Evolutionary conservation across 2,113 vertebrate species (phyloP), one percentile per base, ranked within the genome.

Genomic region (Cebidichthys violaceus): DNA sequence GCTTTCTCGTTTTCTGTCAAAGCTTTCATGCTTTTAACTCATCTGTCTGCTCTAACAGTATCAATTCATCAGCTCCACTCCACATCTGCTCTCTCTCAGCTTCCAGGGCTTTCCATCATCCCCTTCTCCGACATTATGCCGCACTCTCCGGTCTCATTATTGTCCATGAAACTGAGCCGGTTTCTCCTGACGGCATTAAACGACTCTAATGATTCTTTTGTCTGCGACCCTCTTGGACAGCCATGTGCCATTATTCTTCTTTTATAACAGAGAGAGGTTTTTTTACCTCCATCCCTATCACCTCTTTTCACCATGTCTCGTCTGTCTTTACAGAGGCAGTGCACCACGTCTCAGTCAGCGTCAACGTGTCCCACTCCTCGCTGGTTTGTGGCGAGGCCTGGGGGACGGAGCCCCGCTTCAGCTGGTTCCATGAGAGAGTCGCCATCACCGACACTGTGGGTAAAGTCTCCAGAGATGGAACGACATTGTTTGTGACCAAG

Each of bases 301-400:
- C 69, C n/a, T 14, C 22, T 66, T 61, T 70, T 75, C 31, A 6
- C 27, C 35, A 33, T 50, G 45, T 60, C 29, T 15, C n/a, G 2
- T 70, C 62, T 64, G 50, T 82, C 68, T 77, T 18, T 41, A 2
- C 92, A 95, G 95, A 92, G 89, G 86, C 90, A 0, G 93, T 95
- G 81, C 87, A 95, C 78, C 95, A 96, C 1, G 94, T 95, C 24
- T 93, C 95, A 0, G 91, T 95, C 83, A 94, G 93, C 84, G 85
- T 96, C 86, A 95, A 96, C n/a, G 54, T 89, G 62, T 94, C 94
- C 2, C 92, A 95, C 86, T 91, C 90, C 8, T 62, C 50, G 39
- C 93, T 95, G 75, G 83, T 92, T 29, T 96, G 95, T 43, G 85
- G 74, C 22, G 94, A 95, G 87, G 90, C 95, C 50, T 96, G 94